phyloP scores from a whole-genome alignment of 2,797 vertebrate species.

The Pantherophis alleghaniensis region DNA sequence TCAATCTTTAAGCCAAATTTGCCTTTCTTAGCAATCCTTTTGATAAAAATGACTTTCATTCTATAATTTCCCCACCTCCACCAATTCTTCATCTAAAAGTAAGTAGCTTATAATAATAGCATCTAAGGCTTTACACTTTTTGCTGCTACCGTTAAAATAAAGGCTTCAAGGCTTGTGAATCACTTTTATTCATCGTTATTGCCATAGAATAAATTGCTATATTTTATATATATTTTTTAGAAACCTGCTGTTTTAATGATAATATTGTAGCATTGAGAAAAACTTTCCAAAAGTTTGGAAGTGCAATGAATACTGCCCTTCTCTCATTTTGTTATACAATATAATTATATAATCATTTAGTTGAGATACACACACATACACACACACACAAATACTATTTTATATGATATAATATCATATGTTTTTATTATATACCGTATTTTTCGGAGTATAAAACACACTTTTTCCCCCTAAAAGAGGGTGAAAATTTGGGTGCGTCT shows the following conservation, averaged over 20 bases:
- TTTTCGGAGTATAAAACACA: too few relatives aligned
- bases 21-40: not conserved
- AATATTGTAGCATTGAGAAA: constrained; percentile 19
- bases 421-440: too few relatives aligned
- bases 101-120: constrained; percentile 2
- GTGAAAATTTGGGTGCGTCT: too few relatives aligned
- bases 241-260: constrained; percentile 37
- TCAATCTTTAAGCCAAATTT: not conserved
- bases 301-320: not conserved
- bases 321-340: too few relatives aligned
- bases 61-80: constrained; percentile 26
- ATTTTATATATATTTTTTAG: constrained; percentile 32
- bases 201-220: constrained; percentile 23
- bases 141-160: not conserved
- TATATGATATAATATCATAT: too few relatives aligned
- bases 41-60: constrained; percentile 22
- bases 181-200: constrained; percentile 20
- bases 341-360: too few relatives aligned
- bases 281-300: not conserved
- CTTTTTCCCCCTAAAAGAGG: too few relatives aligned
- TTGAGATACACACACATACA: too few relatives aligned
- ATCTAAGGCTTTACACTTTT: constrained; percentile 9
- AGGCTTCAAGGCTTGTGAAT: not conserved
- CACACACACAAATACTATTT: too few relatives aligned
- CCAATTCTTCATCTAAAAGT: constrained; percentile 6